A percentile compares a stretch with the other conserved stretches of the same genome.
Conservation (phyloP, 2,113 vertebrate species). For the Ursus arctos region DNA sequence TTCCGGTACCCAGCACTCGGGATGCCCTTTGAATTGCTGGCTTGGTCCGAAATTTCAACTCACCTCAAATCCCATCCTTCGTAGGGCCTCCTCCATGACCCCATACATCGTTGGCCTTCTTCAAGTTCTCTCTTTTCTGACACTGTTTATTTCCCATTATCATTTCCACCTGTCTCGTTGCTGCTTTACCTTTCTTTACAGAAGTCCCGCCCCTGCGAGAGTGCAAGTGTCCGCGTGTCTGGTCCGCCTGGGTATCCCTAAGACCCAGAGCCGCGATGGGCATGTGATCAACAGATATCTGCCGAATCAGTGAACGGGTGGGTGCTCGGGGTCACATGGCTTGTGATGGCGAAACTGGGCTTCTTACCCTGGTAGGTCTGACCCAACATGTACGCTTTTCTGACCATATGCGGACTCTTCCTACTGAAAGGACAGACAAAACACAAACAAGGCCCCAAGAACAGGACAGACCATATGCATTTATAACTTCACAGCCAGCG, state of each 20-base stretch:
- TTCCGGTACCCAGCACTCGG: neutral
- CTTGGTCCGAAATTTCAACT: neutral
- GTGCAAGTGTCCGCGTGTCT: fast-evolving
- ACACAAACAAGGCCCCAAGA: neutral
- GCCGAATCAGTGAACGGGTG: no score
- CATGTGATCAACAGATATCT: fast-evolving
- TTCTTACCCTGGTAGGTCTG: neutral
- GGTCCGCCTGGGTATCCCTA: fast-evolving
- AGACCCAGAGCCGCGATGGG: fast-evolving
- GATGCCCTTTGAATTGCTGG: neutral
- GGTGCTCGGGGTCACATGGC: fast-evolving
- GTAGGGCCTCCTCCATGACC: neutral
- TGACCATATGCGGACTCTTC: neutral
- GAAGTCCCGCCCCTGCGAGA: fast-evolving
- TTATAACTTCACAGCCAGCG: neutral
- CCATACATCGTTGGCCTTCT: neutral
- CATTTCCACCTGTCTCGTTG: neutral
- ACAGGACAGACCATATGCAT: neutral
- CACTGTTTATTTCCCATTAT: neutral
- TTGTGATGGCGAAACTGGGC: fast-evolving
- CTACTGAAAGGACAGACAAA: neutral
- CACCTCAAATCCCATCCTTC: neutral
- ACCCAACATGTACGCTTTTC: no score
- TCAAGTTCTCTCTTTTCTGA: neutral
- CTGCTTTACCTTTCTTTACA: neutral